These are phyloP conservation scores for Notothenia rossii DNA, from an alignment of 2,113 vertebrate species.

Conservation along the genomic window DNA sequence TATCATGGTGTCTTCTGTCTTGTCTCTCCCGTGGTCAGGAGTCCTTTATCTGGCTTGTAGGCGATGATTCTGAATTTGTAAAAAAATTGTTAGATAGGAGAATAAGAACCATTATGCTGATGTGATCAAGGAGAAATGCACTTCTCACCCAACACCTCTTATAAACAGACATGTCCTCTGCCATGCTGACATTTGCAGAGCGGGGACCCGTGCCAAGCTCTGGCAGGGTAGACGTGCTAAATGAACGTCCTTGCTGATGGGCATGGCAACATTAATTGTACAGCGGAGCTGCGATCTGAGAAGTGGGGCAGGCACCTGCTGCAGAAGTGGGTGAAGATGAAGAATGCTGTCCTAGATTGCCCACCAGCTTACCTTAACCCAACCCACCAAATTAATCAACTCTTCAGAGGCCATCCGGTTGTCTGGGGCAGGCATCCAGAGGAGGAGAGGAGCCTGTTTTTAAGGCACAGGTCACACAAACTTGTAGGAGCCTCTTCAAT, in stretches of 20 bases:
- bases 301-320: slow-evolving; percentile 86
- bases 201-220: slow-evolving; percentile 34
- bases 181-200: slow-evolving; percentile 40
- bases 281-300: slow-evolving; percentile 71
- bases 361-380: slow-evolving; percentile 79
- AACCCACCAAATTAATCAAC: slow-evolving; percentile 78
- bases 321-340: slow-evolving; percentile 85
- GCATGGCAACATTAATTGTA: slow-evolving; percentile 78
- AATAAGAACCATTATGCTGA: not conserved
- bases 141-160: not conserved
- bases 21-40: not conserved
- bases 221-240: slow-evolving; percentile 32
- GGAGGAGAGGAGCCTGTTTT: slow-evolving; percentile 43
- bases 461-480: slow-evolving; percentile 70
- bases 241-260: slow-evolving; percentile 58
- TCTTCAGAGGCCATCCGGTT: slow-evolving; percentile 72
- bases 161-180: slow-evolving; percentile 18
- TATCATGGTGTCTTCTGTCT: not conserved
- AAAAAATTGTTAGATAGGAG: not conserved
- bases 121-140: slow-evolving; percentile 6
- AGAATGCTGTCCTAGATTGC: slow-evolving; percentile 84
- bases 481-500: slow-evolving; percentile 57
- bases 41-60: not conserved
- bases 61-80: not conserved
- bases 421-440: slow-evolving; percentile 68